These are phyloP conservation scores for Protaetia brevitarsis DNA, from an alignment of 1,140 invertebrate genomes.

Conservation along the genomic window DNA sequence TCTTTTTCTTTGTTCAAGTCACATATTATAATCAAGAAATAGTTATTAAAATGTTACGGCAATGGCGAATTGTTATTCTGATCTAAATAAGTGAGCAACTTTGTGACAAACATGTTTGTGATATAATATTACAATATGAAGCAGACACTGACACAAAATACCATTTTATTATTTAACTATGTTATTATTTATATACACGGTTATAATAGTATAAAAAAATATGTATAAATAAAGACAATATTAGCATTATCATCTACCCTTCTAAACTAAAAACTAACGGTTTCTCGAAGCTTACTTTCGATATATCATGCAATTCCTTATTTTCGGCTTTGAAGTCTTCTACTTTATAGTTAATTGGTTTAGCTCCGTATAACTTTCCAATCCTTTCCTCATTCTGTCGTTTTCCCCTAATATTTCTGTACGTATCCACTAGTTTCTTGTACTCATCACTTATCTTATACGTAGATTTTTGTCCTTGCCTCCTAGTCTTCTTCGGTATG, in stretches of 20 bases:
- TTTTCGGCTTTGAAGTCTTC: not conserved
- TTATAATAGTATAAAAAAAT: not conserved
- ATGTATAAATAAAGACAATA: constrained; percentile 18
- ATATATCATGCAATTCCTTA: constrained; percentile 19
- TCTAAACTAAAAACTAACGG: constrained; percentile 22
- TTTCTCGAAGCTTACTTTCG: constrained; percentile 21
- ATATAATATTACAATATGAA: no score
- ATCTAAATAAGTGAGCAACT: no score
- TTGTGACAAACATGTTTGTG: no score
- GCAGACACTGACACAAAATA: not conserved
- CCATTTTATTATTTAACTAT: not conserved
- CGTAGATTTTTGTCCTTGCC: not conserved
- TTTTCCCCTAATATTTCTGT: constrained; percentile 22
- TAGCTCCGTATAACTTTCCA: constrained; percentile 25
- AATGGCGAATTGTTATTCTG: no score
- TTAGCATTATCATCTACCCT: not conserved
- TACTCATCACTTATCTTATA: constrained; percentile 24
- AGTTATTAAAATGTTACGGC: no score
- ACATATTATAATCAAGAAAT: no score
- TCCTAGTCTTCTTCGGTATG: not conserved
- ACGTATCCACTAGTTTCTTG: constrained; percentile 27
- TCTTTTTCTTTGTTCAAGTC: no score
- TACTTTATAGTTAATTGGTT: not conserved
- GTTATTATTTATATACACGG: not conserved
- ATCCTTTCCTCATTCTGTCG: constrained; percentile 29